Conservation (phyloP, 2,113 vertebrate genomes). For the Istiophorus platypterus region DNA sequence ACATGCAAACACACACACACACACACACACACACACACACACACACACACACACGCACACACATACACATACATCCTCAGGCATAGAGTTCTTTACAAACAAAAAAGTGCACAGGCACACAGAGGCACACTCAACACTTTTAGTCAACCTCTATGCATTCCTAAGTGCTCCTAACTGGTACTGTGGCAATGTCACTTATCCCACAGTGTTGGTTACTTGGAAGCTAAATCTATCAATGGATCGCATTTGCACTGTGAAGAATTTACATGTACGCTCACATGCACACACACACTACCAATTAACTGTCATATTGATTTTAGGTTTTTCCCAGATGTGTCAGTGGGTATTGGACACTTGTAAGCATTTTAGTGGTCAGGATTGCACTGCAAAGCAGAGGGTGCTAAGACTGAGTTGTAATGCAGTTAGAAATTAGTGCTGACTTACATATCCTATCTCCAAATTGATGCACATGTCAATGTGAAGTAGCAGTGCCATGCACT, state of each 20-base stretch:
- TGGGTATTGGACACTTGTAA: conserved; percentile 62
- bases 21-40: conserved; percentile 14
- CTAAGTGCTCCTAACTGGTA: conserved; percentile 36
- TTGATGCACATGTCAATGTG: conserved; percentile 61
- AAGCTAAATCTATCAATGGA: conserved; percentile 47
- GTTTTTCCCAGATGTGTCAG: conserved; percentile 59
- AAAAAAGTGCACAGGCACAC: conserved; percentile 2
- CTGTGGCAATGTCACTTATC: conserved; percentile 20
- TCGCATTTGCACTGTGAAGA: conserved; percentile 41
- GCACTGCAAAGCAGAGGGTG: conserved; percentile 54
- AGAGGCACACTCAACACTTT: background rate
- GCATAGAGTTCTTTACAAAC: background rate
- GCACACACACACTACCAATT: conserved; percentile 63
- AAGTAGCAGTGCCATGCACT: conserved; percentile 25
- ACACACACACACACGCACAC: conserved; percentile 12
- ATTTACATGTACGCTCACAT: conserved; percentile 23
- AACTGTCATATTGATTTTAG: conserved; percentile 73
- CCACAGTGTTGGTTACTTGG: conserved; percentile 37
- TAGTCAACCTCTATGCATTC: conserved; percentile 34
- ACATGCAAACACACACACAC: conserved; percentile 5
- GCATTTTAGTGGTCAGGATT: conserved; percentile 62
- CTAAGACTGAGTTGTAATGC: conserved; percentile 38
- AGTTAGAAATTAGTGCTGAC: conserved; percentile 68
- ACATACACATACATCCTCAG: background rate
- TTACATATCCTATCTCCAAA: conserved; percentile 41